phyloP scores from a whole-genome alignment of 1,140 invertebrate genomes.

The Kradibia gibbosae region DNA sequence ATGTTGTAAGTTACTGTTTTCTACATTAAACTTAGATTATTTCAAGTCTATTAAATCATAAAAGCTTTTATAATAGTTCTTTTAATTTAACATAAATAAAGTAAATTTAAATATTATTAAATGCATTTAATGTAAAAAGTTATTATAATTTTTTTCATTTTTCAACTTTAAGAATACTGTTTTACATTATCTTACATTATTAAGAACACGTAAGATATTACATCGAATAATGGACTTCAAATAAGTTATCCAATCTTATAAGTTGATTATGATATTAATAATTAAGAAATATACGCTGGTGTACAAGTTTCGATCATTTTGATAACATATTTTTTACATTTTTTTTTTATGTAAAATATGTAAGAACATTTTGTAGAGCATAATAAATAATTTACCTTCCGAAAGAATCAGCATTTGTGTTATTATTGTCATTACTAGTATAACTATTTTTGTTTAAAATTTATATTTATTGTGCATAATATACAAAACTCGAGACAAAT shows the following conservation, averaged over 20 bases:
- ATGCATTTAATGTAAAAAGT: not conserved
- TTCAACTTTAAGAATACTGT: not conserved
- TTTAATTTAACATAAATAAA: too few relatives aligned
- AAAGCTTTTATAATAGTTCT: too few relatives aligned
- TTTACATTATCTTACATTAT: not conserved
- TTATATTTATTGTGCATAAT: too few relatives aligned
- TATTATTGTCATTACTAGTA: too few relatives aligned
- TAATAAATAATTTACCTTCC: not conserved
- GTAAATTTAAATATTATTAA: too few relatives aligned
- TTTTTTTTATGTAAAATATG: not conserved
- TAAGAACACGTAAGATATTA: not conserved
- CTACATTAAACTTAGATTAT: too few relatives aligned
- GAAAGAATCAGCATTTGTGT: too few relatives aligned
- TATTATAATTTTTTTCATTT: not conserved
- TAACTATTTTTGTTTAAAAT: too few relatives aligned
- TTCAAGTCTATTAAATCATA: too few relatives aligned
- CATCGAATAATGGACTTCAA: not conserved
- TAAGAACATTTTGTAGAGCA: not conserved
- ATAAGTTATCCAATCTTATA: not conserved
- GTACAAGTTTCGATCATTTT: not conserved
- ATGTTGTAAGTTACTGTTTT: too few relatives aligned
- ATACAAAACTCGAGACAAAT: too few relatives aligned
- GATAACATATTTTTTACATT: constrained; percentile 5
- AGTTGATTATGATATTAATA: not conserved
- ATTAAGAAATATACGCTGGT: not conserved